Conservation (phyloP, 2,888 invertebrate species). For the Dasysyrphus tricinctus region DNA sequence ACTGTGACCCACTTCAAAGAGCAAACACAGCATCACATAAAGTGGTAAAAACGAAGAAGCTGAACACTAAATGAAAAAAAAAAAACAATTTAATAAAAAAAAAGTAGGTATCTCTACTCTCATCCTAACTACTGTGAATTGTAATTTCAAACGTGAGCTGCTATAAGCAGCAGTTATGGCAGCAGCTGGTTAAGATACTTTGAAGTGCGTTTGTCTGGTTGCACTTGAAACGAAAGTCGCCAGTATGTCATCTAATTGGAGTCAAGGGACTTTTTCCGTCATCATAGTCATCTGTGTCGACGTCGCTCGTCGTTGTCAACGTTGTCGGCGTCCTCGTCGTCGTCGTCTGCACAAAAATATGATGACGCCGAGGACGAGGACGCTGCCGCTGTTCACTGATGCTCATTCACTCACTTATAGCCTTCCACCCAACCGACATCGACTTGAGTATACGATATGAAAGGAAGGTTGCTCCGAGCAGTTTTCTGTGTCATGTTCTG, state of each 20-base stretch:
- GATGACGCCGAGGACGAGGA: slow-evolving; percentile 26
- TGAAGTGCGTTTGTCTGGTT: slow-evolving; percentile 76
- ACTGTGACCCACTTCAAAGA: slow-evolving; percentile 75
- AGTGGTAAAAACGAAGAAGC: slow-evolving; percentile 14
- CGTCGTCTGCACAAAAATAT: slow-evolving; percentile 52
- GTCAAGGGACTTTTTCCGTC: slow-evolving; percentile 74
- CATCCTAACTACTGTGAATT: slow-evolving; percentile 58
- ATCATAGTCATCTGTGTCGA: slow-evolving; percentile 63
- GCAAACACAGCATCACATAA: slow-evolving; percentile 23
- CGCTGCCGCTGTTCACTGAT: slow-evolving; percentile 10
- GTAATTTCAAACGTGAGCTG: slow-evolving; percentile 75
- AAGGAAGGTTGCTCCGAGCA: slow-evolving; percentile 40
- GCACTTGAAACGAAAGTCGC: slow-evolving; percentile 75
- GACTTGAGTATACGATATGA: neutral
- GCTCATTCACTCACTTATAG: slow-evolving; percentile 53
- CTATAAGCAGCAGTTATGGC: slow-evolving; percentile 56
- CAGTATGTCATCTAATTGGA: slow-evolving; percentile 76
- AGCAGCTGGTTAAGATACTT: slow-evolving; percentile 71
- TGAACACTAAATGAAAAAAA: slow-evolving; percentile 4
- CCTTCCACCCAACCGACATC: slow-evolving; percentile 37
- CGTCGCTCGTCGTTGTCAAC: slow-evolving; percentile 21
- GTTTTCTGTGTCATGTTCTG: slow-evolving; percentile 65
- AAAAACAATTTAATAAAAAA: slow-evolving; percentile 21
- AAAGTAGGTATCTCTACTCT: slow-evolving; percentile 10
- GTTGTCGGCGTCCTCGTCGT: neutral